phyloP scores from a whole-genome alignment of 2,888 invertebrate genomes.

The Selenia dentaria region DNA sequence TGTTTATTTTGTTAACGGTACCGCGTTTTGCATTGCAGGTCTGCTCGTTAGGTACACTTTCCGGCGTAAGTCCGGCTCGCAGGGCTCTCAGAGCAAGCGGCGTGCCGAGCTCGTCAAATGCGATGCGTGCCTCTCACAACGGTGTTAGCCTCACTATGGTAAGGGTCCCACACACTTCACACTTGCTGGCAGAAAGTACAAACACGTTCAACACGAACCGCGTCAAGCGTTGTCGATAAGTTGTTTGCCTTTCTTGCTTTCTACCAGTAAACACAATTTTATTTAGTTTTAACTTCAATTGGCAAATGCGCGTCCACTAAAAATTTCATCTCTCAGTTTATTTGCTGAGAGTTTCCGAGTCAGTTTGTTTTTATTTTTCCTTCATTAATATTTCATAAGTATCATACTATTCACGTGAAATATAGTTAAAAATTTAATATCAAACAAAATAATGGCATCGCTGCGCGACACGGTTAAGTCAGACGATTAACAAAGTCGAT shows the following conservation, averaged over 20 bases:
- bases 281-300: constrained; percentile 44
- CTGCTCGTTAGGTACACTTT: constrained; percentile 86
- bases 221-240: constrained; percentile 33
- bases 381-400: constrained; percentile 31
- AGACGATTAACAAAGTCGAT: constrained; percentile 79
- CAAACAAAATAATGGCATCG: constrained; percentile 33
- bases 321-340: constrained; percentile 46
- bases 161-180: constrained; percentile 66
- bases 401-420: constrained; percentile 32
- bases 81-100: constrained; percentile 80
- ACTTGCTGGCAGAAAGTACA: constrained; percentile 57
- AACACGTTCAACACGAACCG: constrained; percentile 19
- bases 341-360: constrained; percentile 43
- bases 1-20: constrained; percentile 82
- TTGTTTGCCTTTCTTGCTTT: constrained; percentile 38
- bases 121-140: constrained; percentile 85
- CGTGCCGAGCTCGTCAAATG: constrained; percentile 82
- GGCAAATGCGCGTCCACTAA: constrained; percentile 70
- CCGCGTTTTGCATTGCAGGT: constrained; percentile 85
- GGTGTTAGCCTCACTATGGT: constrained; percentile 82
- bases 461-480: constrained; percentile 57
- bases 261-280: constrained; percentile 47
- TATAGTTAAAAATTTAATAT: constrained; percentile 20
- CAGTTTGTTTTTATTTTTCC: constrained; percentile 41
- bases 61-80: constrained; percentile 84